Evolutionary conservation across 2,888 invertebrate species (phyloP).

Genomic region (Zelleria hepariella): DNA sequence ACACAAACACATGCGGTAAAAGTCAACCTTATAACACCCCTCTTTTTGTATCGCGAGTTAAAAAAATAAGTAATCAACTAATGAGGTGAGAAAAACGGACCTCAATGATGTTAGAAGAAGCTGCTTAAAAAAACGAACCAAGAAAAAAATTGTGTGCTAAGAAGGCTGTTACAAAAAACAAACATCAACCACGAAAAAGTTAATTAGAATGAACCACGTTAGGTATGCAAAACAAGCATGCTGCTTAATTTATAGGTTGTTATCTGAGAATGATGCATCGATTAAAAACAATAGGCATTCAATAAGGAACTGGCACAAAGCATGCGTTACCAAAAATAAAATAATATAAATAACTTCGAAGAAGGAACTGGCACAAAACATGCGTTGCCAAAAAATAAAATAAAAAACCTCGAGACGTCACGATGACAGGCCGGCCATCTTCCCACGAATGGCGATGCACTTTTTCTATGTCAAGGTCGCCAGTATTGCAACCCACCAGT

Average conservation of each 20-base stretch:
- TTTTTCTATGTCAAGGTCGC: constrained; percentile 40
- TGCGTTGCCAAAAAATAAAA: constrained; percentile 17
- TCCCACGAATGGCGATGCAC: constrained; percentile 47
- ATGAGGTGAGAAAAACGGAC: neutral
- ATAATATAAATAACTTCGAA: neutral
- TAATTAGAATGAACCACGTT: neutral
- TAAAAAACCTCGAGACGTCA: constrained; percentile 41
- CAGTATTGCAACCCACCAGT: constrained; percentile 11
- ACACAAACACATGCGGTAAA: no score
- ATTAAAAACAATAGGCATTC: no score
- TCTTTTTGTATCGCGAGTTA: neutral
- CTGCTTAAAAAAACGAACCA: neutral
- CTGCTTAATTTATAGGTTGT: no score
- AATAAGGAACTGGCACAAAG: constrained; percentile 8
- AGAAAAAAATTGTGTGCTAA: neutral
- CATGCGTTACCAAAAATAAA: constrained; percentile 14
- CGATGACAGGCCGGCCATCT: constrained; percentile 39
- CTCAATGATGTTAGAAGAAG: neutral
- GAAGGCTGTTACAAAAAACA: neutral
- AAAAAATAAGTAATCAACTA: neutral
- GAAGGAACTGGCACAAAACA: constrained; percentile 9
- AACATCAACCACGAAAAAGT: neutral
- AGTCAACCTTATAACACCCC: no score
- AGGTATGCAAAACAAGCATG: neutral
- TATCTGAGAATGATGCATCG: no score